Evolutionary conservation across 1,140 invertebrate genomes (phyloP).

Genomic region (Drosophila lini): DNA sequence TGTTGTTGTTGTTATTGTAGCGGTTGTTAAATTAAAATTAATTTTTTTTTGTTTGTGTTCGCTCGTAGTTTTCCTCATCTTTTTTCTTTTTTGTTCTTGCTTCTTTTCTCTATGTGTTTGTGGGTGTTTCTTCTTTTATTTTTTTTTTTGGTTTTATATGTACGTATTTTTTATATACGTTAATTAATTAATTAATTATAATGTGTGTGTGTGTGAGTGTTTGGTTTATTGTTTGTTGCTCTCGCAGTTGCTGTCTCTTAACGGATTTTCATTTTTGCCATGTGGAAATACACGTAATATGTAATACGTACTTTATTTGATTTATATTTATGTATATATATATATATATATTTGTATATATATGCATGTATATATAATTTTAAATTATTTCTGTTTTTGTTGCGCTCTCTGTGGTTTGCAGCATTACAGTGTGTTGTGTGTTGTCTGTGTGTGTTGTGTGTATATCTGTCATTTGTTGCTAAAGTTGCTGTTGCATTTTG

Average conservation of each 20-base stretch:
- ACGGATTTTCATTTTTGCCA: constrained; percentile 59
- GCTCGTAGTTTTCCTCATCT: constrained; percentile 45
- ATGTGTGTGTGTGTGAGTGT: constrained; percentile 39
- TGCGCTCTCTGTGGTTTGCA: constrained; percentile 66
- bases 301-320: constrained; percentile 51
- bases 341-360: constrained; percentile 44
- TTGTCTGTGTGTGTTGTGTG: constrained; percentile 23
- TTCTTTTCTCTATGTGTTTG: constrained; percentile 17
- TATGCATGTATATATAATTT: constrained; percentile 44
- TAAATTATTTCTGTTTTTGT: constrained; percentile 56
- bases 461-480: constrained; percentile 48
- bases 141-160: constrained; percentile 27
- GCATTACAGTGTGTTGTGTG: constrained; percentile 49
- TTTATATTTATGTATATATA: constrained; percentile 42
- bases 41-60: constrained; percentile 67
- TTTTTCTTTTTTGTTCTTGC: constrained; percentile 25
- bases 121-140: constrained; percentile 5
- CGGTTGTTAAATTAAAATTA: constrained; percentile 79
- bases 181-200: constrained; percentile 78
- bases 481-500: constrained; percentile 53
- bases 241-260: constrained; percentile 55
- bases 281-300: constrained; percentile 43
- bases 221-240: constrained; percentile 68
- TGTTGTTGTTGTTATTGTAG: constrained; percentile 47
- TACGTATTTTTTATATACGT: constrained; percentile 54